Evolutionary conservation across 30 jellyfish, hydroid and myxozoan genomes (phyloP).

Genomic region (Chrysaora quinquecirrha): DNA sequence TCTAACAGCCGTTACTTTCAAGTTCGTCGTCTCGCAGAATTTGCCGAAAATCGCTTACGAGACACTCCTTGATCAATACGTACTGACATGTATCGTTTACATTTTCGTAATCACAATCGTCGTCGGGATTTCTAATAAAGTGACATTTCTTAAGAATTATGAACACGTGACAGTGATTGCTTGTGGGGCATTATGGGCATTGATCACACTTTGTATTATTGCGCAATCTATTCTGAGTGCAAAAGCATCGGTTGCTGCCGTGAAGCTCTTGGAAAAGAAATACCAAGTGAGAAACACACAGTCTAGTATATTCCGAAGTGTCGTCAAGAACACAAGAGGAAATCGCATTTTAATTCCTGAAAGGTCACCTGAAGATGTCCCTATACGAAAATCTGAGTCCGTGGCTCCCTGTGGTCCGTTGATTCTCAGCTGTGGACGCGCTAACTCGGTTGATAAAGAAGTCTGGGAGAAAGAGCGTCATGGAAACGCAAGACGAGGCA

Average conservation of each 20-base stretch:
- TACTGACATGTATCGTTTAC: constrained; percentile 47
- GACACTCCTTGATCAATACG: constrained; percentile 78
- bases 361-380: constrained; percentile 27
- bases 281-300: constrained; percentile 20
- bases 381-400: constrained; percentile 54
- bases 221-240: neutral
- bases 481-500: neutral
- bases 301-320: constrained; percentile 7
- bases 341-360: constrained; percentile 28
- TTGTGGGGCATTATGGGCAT: constrained; percentile 2
- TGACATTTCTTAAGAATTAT: neutral
- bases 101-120: constrained; percentile 67
- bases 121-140: constrained; percentile 55
- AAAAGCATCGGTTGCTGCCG: neutral
- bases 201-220: neutral
- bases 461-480: neutral
- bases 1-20: constrained; percentile 84
- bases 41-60: constrained; percentile 79
- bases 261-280: constrained; percentile 21
- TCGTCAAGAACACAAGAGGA: constrained; percentile 5
- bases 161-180: constrained; percentile 30
- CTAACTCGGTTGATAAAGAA: neutral
- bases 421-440: neutral
- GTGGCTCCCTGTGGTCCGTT: neutral
- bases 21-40: constrained; percentile 70